Percentiles rank a stretch among this genome's conserved stretches.
phyloP scores from a whole-genome alignment of 2,888 invertebrate species.

The Chrysodeixis includens region DNA sequence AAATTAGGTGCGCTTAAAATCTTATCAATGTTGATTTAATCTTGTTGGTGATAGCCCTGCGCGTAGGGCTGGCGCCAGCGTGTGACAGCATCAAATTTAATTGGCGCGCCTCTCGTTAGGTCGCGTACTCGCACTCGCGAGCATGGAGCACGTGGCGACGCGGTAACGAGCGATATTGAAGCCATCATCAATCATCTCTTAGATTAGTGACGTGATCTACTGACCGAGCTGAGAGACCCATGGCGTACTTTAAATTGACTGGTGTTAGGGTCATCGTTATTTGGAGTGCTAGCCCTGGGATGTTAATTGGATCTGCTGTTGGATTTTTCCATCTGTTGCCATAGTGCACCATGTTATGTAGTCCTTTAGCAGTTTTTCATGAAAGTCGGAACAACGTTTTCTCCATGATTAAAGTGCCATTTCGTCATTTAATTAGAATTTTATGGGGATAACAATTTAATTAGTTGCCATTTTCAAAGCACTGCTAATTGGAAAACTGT shows the following conservation, averaged over 20 bases:
- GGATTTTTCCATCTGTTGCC: too few relatives aligned
- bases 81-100: conserved; percentile 65
- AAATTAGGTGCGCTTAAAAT: background rate
- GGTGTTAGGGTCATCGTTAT: conserved; percentile 5
- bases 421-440: background rate
- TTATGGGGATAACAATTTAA: background rate
- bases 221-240: conserved; percentile 35
- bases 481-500: background rate
- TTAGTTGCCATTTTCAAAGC: background rate
- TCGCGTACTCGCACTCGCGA: background rate
- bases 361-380: too few relatives aligned
- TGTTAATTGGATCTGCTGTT: background rate
- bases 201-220: conserved; percentile 47
- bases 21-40: conserved; percentile 3
- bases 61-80: conserved; percentile 28
- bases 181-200: conserved; percentile 52
- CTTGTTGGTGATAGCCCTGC: conserved; percentile 21
- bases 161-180: conserved; percentile 50
- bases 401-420: background rate
- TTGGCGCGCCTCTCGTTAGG: conserved; percentile 57
- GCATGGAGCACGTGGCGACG: background rate
- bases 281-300: background rate
- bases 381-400: too few relatives aligned
- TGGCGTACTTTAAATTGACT: conserved; percentile 25
- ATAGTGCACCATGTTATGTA: too few relatives aligned